Evolutionary conservation across 2,113 vertebrate species (phyloP), one percentile per base, ranked within the genome.

Genomic region (Heteronetta atricapilla): DNA sequence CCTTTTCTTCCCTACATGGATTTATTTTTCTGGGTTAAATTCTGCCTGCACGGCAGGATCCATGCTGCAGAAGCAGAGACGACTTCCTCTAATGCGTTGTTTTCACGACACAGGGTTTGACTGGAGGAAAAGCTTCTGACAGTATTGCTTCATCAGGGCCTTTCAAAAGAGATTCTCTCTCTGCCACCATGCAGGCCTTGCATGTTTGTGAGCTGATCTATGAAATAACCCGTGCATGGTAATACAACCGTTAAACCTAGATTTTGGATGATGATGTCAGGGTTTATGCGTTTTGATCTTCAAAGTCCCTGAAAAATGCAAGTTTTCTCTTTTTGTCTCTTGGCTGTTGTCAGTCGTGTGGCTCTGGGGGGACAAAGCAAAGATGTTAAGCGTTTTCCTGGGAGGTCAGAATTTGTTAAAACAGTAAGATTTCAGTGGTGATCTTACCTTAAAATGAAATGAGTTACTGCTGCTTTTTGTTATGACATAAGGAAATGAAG

Each of bases 401-500:
- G 15, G 21, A 74, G 68, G 21, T 66, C 26, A 58, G 48, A 80
- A 69, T 91, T 87, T 77, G 73, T 62, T 74, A 14, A 73, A 85
- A 36, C 13, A 21, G 12, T 82, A 84, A 36, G 0, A 73, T 23
- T 80, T 90, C 40, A 81, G 66, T 92, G 74, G 62, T 73, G 48
- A 95, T 44, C 13, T 72, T 58, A 53, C 20, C 59, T 92, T 82
- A 85, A 95, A 86, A 88, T 92, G 78, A 86, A 78, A 64, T 79
- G 56, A 56, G 38, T 72, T 92, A 73, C 38, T 75, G 23, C 53
- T 87, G 83, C 73, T 89, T 90, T 82, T 86, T 89, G 33, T 85
- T 87, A 22, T 66, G 77, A 68, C 86, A 92, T 52, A 79, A 66
- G 56, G 60, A 88, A 95, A 86, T 67, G 86, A 94, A 92, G 38